Evolutionary conservation across 2,113 vertebrate genomes (phyloP).

Genomic region (Aphelocoma coerulescens): DNA sequence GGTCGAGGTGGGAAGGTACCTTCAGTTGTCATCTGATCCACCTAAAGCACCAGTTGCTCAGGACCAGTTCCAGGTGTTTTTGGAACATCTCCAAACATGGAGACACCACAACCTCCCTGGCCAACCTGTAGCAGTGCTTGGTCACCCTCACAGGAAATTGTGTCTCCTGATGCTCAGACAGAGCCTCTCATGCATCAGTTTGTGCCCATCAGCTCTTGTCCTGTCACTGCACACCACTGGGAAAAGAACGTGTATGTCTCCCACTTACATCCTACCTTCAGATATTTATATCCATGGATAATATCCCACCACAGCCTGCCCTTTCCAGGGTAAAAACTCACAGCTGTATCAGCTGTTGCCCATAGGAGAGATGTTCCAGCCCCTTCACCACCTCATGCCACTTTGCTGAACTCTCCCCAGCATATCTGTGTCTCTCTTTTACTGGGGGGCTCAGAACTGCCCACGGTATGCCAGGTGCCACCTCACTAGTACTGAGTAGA

Average conservation of each 20-base stretch:
- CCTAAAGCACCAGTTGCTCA: not conserved
- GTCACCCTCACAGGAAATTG: not conserved
- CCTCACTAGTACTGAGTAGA: not conserved
- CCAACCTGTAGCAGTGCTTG: not conserved
- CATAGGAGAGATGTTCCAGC: not conserved
- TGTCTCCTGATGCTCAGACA: not conserved
- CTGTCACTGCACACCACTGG: not conserved
- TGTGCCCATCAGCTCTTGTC: not conserved
- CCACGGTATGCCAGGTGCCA: not conserved
- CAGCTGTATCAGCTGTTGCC: not conserved
- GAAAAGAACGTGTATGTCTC: rapidly evolving
- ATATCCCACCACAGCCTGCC: not conserved
- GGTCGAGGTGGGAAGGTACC: not conserved
- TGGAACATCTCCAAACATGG: not conserved
- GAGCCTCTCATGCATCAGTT: not conserved
- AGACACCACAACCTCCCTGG: not conserved
- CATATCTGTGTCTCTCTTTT: not conserved
- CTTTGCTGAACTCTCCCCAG: too few species aligned
- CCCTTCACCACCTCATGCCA: too few species aligned
- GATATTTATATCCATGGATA: not conserved
- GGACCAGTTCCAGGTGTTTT: not conserved
- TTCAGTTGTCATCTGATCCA: not conserved
- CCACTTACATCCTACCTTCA: not conserved
- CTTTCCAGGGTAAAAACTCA: not conserved
- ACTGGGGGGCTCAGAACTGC: not conserved